phyloP scores from a whole-genome alignment of 2,113 vertebrate species.

The Eolophus roseicapilla region DNA sequence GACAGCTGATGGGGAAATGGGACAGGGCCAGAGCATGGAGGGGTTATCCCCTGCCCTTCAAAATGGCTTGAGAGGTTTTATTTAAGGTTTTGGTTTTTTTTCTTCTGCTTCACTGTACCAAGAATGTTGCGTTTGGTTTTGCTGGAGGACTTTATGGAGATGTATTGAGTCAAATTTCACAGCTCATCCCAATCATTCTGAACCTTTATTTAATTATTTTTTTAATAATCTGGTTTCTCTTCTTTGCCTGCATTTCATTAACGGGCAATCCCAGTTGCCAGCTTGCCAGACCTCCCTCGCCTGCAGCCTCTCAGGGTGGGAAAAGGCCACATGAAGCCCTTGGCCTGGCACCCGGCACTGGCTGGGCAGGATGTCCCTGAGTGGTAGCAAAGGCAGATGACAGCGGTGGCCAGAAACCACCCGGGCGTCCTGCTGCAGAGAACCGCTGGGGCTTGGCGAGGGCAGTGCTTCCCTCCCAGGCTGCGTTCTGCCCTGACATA shows the following conservation, averaged over 20 bases:
- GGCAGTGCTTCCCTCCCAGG: no score
- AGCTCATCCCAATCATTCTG: background rate
- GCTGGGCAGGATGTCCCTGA: background rate
- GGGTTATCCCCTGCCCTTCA: background rate
- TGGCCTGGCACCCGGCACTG: background rate
- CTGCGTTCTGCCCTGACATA: fast-evolving
- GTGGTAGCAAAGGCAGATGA: background rate
- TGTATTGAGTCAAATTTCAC: background rate
- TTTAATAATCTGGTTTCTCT: background rate
- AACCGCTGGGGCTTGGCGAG: fast-evolving
- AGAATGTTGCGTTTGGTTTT: background rate
- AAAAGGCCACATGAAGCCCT: background rate
- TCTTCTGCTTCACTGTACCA: background rate
- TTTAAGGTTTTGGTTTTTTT: background rate
- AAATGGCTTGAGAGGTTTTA: background rate
- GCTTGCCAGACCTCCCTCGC: no score
- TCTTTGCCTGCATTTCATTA: background rate
- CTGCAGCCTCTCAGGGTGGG: background rate
- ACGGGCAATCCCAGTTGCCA: no score
- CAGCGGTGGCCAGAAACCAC: background rate
- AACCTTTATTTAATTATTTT: background rate
- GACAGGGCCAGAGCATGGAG: background rate
- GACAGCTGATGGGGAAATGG: background rate
- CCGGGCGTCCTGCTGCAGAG: fast-evolving
- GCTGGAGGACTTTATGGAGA: background rate